Evolutionary conservation across 2,797 vertebrate species (phyloP), one percentile per base, ranked within the genome.

Genomic region (Moxostoma hubbsi): DNA sequence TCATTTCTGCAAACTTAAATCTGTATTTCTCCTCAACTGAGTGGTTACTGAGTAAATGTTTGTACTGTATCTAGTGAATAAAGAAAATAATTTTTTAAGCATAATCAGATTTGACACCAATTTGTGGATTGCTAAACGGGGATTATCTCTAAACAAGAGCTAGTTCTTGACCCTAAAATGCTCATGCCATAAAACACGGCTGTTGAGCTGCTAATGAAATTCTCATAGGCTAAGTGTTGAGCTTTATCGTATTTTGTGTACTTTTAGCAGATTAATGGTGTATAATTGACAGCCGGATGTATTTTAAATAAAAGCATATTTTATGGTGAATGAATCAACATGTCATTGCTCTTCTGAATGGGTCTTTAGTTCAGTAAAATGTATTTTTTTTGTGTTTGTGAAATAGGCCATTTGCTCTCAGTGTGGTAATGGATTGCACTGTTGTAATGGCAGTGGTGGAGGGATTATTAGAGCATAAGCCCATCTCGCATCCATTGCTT

Each of bases 331-430:
- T 88, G 85, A 86, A 92, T 92, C 88, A 91, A 91, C 87, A 68
- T 82, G 82, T 83, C 68, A 58, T 86, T 55, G 64, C 45, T 89
- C 73, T 86, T 73, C 66, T 87, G 87, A 87, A 82, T 86, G 87
- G 88, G 88, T 88, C 86, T 87, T 93, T 91, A 92, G 87, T 91
- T 91, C 92, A 87, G 91, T 86, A 83, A 79, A 90, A 81, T 89
- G 89, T 90, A 80, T 88, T 88, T 86, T 18, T 18, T 18, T 57
- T 68, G 65, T 66, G 85, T 87, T 89, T 78, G 82, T 49, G 85
- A 90, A 92, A 83, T 83, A 85, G 88, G 84, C 89, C 83, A 75
- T 91, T 77, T 70, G n/a, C 46, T 63, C 88, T 89, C 81, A 86
- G 89, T 90, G 84, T 80, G 74, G 80, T 71, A 75, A 86, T 79